Percentiles rank a stretch among this genome's conserved stretches.
phyloP scores from a whole-genome alignment of 1,140 invertebrate genomes.

The Diploscapter pachys region DNA sequence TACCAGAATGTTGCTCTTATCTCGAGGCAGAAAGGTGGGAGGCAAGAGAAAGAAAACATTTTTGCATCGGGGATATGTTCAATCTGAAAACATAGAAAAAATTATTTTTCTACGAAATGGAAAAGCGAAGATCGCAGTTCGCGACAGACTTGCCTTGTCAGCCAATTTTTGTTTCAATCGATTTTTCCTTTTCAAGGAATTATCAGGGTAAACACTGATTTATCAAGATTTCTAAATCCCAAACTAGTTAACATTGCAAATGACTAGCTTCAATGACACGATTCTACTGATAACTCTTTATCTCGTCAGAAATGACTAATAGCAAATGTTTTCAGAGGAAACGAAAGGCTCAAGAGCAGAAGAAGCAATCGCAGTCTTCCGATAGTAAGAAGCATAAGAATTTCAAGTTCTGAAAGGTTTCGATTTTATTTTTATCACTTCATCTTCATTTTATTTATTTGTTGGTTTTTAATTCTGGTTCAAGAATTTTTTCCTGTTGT shows the following conservation, averaged over 20 bases:
- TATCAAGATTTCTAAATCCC: no score
- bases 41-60: no score
- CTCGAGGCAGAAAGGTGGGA: no score
- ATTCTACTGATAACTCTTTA: background rate
- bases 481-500: no score
- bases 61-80: no score
- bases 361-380: conserved; percentile 45
- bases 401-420: conserved; percentile 51
- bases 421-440: background rate
- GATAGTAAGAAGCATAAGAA: conserved; percentile 55
- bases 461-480: background rate
- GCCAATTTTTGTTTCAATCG: conserved; percentile 11
- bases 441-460: conserved; percentile 3
- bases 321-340: conserved; percentile 50
- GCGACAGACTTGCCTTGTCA: conserved; percentile 1
- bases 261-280: no score
- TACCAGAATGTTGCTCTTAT: no score
- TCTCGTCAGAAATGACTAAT: background rate
- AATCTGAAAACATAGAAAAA: no score
- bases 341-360: conserved; percentile 54
- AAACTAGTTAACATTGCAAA: no score
- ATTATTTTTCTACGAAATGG: no score
- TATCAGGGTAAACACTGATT: background rate
- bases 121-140: no score
- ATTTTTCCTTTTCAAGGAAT: conserved; percentile 5